A percentile compares a stretch with the other conserved stretches of the same genome.
Conservation (phyloP, 1,140 invertebrate species). For the Drosophila auraria region DNA sequence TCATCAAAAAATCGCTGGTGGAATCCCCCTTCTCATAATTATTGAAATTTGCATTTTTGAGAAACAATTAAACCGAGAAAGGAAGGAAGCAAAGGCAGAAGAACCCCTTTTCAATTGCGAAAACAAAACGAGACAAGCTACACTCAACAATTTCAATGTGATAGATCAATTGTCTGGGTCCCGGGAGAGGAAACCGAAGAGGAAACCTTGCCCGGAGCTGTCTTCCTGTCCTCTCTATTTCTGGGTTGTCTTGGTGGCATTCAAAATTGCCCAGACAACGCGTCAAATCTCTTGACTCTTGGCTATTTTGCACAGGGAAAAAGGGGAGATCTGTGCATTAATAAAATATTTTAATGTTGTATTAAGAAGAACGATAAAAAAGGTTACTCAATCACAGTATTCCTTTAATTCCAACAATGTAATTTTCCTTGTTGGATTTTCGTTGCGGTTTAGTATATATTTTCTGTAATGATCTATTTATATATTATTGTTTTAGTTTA, state of each 20-base stretch:
- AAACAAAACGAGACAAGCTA: constrained; percentile 27
- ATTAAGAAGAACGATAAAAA: too few relatives aligned
- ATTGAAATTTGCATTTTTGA: constrained; percentile 57
- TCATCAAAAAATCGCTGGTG: constrained; percentile 8
- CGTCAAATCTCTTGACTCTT: constrained; percentile 73
- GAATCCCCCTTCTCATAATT: constrained; percentile 42
- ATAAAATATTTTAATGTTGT: too few relatives aligned
- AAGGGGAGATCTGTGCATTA: neutral
- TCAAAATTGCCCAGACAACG: constrained; percentile 50
- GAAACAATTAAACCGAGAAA: constrained; percentile 52
- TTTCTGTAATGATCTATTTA: too few relatives aligned
- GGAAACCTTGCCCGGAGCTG: constrained; percentile 24
- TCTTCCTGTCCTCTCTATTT: constrained; percentile 7
- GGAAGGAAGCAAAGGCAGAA: constrained; percentile 24
- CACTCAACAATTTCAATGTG: constrained; percentile 37
- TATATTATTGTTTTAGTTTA: too few relatives aligned
- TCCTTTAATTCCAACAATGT: too few relatives aligned
- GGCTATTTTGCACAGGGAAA: neutral
- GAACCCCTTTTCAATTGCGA: constrained; percentile 1
- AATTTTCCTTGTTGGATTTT: too few relatives aligned
- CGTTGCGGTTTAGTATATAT: too few relatives aligned
- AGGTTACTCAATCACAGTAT: neutral
- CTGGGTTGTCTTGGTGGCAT: constrained; percentile 24
- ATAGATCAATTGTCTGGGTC: constrained; percentile 54
- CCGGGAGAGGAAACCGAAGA: constrained; percentile 22